Conservation (phyloP, 1,140 invertebrate genomes). For the Hydropsyche tenuis region DNA sequence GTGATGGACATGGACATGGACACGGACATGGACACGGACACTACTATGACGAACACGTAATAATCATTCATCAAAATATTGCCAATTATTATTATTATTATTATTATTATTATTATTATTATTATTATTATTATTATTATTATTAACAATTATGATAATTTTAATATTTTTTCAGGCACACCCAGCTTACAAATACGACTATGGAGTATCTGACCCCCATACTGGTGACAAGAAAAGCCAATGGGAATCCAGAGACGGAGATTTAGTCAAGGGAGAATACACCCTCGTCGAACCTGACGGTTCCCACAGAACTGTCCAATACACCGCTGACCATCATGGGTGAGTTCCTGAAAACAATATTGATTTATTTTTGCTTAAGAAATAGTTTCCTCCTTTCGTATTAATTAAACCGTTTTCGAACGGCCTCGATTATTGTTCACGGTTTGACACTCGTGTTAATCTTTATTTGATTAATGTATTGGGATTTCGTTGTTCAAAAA, state of each 20-base stretch:
- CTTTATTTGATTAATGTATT: slow-evolving; percentile 12
- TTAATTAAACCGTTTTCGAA: slow-evolving; percentile 4
- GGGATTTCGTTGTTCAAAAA: too few relatives aligned
- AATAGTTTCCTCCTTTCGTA: slow-evolving; percentile 17
- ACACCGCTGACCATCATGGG: slow-evolving; percentile 68
- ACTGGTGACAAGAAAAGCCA: slow-evolving; percentile 57
- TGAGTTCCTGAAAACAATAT: not conserved
- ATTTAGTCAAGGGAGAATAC: slow-evolving; percentile 63
- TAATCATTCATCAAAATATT: slow-evolving; percentile 54
- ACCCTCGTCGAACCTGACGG: slow-evolving; percentile 79
- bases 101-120: too few relatives aligned
- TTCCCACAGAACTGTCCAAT: slow-evolving; percentile 76
- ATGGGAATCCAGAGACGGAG: slow-evolving; percentile 54
- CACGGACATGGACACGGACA: slow-evolving; percentile 35
- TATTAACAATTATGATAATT: not conserved
- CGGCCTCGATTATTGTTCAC: not conserved
- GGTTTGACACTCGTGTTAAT: not conserved
- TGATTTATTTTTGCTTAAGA: not conserved
- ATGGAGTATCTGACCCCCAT: slow-evolving; percentile 55
- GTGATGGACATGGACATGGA: slow-evolving; percentile 36
- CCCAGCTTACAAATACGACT: slow-evolving; percentile 57
- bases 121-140: too few relatives aligned
- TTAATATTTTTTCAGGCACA: slow-evolving; percentile 51
- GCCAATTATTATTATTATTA: not conserved
- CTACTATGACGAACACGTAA: slow-evolving; percentile 34